phyloP scores from a whole-genome alignment of 2,888 invertebrate species.

The Rhingia rostrata region DNA sequence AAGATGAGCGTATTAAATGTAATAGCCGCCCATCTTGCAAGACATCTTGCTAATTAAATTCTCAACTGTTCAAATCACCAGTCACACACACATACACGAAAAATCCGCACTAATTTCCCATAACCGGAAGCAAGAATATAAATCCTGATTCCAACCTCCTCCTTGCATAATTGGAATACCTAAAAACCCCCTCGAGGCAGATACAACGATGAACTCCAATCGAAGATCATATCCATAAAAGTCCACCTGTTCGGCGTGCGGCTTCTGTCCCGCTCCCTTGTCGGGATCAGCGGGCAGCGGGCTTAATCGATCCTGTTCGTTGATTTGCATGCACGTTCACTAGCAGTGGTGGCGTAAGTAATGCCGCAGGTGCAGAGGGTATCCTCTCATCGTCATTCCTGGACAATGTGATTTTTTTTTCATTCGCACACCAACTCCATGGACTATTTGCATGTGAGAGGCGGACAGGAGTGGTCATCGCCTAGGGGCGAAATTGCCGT shows the following conservation, averaged over 20 bases:
- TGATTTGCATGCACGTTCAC: slow-evolving; percentile 65
- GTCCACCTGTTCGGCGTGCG: slow-evolving; percentile 66
- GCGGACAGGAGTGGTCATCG: slow-evolving; percentile 54
- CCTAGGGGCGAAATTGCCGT: slow-evolving; percentile 45
- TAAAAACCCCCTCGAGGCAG: slow-evolving; percentile 45
- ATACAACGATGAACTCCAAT: slow-evolving; percentile 66
- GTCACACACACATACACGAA: not conserved
- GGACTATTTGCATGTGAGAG: slow-evolving; percentile 37
- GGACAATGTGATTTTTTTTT: slow-evolving; percentile 30
- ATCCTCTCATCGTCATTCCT: slow-evolving; percentile 32
- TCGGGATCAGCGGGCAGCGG: slow-evolving; percentile 31
- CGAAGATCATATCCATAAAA: slow-evolving; percentile 65
- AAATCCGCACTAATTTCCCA: slow-evolving; percentile 40
- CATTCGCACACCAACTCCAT: slow-evolving; percentile 36
- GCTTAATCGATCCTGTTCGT: slow-evolving; percentile 61
- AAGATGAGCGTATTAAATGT: slow-evolving; percentile 4
- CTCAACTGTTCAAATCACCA: slow-evolving; percentile 28
- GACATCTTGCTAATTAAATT: slow-evolving; percentile 28
- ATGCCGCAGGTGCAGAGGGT: slow-evolving; percentile 17
- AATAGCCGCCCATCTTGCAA: slow-evolving; percentile 2
- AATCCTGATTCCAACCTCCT: slow-evolving; percentile 35
- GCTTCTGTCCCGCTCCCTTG: not conserved
- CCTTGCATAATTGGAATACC: slow-evolving; percentile 70
- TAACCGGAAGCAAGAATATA: slow-evolving; percentile 49
- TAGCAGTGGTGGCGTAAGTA: slow-evolving; percentile 31